Evolutionary conservation across 2,888 invertebrate species (phyloP), one percentile per base, ranked within the genome.

Genomic region (Stegana nigrithorax): DNA sequence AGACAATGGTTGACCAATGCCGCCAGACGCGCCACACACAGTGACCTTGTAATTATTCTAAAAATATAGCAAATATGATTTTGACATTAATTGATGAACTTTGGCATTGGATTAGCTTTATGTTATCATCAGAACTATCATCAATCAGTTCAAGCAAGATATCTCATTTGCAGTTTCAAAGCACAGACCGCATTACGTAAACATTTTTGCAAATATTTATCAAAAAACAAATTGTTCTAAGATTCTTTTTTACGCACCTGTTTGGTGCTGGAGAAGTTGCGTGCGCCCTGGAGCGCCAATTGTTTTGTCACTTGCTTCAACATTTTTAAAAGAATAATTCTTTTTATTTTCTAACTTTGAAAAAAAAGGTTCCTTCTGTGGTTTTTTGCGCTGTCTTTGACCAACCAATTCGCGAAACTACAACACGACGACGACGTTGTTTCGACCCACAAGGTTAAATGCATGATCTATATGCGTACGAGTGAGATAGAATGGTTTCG

Each of bases 1-100:
- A 8, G 97, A 93, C 76, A 99, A 86, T 8, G 98, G 98, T 87
- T 99, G 98, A 2, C 98, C 99, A 83, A 99, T 99, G 62, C 99
- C 99, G 67, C 99, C 99, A 74, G 93, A 91, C 1, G 98, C 98
- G 60, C 99, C 99, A 85, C 96, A 92, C 66, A 99, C 96, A 70
- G 96, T 94, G 56, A 99, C 98, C 90, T 97, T 96, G 81, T 90
- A 91, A 88, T 93, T 91, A 73, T 88, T 90, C 95, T 95, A 78
- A 26, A 86, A 83, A 45, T 55, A 27, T 19, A 59, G 32, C 29
- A 60, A 14, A 61, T 10, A 21, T 10, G 2, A 12, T 21, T 23
- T 21, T 19, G 32, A 47, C 17, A 23, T 19, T 23, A 23, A 2
- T 2, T 51, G 3, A 4, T 5, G 14, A 25, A 21, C 14, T 26